A percentile compares a stretch with the other conserved stretches of the same genome.
Conservation (phyloP, 2,888 invertebrate genomes). For the Heteropelma amictum region DNA sequence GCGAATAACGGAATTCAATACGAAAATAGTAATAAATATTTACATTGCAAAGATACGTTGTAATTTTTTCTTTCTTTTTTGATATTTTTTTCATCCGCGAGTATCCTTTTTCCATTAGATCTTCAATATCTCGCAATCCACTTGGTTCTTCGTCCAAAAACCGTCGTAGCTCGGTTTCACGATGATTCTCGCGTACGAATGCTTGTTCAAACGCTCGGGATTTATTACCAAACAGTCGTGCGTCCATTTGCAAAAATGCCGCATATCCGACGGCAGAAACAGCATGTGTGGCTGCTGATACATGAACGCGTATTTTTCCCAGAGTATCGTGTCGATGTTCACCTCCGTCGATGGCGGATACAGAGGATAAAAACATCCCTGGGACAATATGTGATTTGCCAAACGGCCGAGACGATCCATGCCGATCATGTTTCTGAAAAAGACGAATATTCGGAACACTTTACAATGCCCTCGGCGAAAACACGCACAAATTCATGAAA, state of each 20-base stretch:
- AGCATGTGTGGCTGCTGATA: constrained; percentile 88
- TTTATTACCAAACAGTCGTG: constrained; percentile 90
- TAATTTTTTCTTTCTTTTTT: background rate
- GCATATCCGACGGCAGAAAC: constrained; percentile 90
- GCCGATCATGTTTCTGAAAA: constrained; percentile 76
- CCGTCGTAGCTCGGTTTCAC: constrained; percentile 71
- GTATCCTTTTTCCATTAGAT: constrained; percentile 27
- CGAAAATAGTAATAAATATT: too few species aligned
- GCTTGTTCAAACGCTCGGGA: constrained; percentile 90
- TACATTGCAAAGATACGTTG: constrained; percentile 14
- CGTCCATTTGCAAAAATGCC: constrained; percentile 88
- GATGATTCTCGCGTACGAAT: constrained; percentile 86
- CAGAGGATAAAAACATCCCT: constrained; percentile 90
- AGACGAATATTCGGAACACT: constrained; percentile 3
- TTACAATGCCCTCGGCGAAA: too few species aligned
- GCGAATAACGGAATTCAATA: too few species aligned
- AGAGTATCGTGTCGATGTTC: constrained; percentile 85
- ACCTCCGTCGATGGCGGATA: constrained; percentile 85
- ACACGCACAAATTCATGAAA: too few species aligned
- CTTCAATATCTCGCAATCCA: constrained; percentile 72
- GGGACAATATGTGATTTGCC: constrained; percentile 86
- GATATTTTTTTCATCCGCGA: background rate
- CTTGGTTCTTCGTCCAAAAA: constrained; percentile 62
- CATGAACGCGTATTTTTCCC: constrained; percentile 86
- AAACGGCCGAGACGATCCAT: constrained; percentile 87